Base-by-base conservation (phyloP, 2,797 vertebrate species). In the Darevskia nairensis region DNA sequence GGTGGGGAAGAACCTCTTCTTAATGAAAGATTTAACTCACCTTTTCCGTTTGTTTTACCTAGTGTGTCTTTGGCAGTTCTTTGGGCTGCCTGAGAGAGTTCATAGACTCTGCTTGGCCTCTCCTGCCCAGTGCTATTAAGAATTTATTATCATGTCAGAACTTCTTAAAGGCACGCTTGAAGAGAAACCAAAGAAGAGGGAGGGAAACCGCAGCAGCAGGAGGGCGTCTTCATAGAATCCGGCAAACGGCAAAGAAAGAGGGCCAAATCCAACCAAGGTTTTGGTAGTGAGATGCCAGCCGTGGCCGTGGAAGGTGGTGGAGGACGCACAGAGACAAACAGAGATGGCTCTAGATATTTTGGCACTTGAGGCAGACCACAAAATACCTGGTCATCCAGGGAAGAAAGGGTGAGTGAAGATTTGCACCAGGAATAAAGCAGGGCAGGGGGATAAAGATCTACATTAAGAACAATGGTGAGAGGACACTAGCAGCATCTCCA, bases 141-240 rank as follows among this genome's bases (percentile, higher is more conserved):
- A 76, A 77, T 88, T 78, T 82, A 89, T 72, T 80, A 80, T 75
- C 4, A 19, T 27, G 41, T 79, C 72, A 35, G 69, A 80, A 72
- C 71, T 69, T 82, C 77, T 79, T 76, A 64, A 78, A 82, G 82
- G 46, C n/a, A 35, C 8, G 27, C 61, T 84, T 89, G 81, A 89
- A 85, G 59, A 76, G 59, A 44, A 64, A 85, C 35, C 8, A 19
- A 75, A 76, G 44, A n/a, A 68, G 29, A 86, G 71, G 76, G 64
- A 46, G 44, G 69, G 27, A 50, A 23, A 15, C 44, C n/a, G 39
- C 32, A 32, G 80, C 27, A 50, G 64, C 55, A 35, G 15, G 44
- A 35, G 32, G 61, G 59, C 21, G 3, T 8, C 71, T 77, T 21
- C 72, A 32, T 27, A 55, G 55, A 55, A 84, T 35, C 4, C 35